Evolutionary conservation across 2,888 invertebrate species (phyloP).

Genomic region (Orthosia gothica): DNA sequence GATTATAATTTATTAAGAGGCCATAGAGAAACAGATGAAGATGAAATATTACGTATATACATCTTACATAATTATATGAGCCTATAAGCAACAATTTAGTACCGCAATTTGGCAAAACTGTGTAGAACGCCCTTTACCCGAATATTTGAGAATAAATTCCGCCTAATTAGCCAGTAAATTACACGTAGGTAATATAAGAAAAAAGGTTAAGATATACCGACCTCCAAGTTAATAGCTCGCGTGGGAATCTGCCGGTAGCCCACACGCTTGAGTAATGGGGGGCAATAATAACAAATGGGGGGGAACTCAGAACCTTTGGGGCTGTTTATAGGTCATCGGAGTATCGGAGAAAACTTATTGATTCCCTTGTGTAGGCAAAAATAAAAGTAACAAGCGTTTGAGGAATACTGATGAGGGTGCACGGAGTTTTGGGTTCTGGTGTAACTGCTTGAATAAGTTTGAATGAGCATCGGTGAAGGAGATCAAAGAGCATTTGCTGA

Average conservation of each 20-base stretch:
- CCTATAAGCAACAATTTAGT: background rate
- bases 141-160: conserved; percentile 25
- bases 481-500: no score
- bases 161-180: conserved; percentile 54
- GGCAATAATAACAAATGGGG: conserved; percentile 76
- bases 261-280: conserved; percentile 73
- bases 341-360: conserved; percentile 64
- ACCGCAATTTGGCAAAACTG: no score
- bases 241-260: conserved; percentile 70
- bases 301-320: conserved; percentile 64
- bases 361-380: conserved; percentile 66
- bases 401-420: conserved; percentile 63
- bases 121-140: background rate
- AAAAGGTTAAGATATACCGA: conserved; percentile 70
- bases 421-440: conserved; percentile 24
- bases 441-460: background rate
- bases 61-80: background rate
- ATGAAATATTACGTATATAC: background rate
- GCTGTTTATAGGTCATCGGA: conserved; percentile 71
- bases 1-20: background rate
- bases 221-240: conserved; percentile 74
- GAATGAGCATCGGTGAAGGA: background rate
- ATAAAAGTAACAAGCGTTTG: conserved; percentile 52
- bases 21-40: background rate
- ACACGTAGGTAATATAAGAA: conserved; percentile 59